Base-by-base conservation (phyloP, 2,113 vertebrate genomes). In the Cyprinodon brontotheroides region DNA sequence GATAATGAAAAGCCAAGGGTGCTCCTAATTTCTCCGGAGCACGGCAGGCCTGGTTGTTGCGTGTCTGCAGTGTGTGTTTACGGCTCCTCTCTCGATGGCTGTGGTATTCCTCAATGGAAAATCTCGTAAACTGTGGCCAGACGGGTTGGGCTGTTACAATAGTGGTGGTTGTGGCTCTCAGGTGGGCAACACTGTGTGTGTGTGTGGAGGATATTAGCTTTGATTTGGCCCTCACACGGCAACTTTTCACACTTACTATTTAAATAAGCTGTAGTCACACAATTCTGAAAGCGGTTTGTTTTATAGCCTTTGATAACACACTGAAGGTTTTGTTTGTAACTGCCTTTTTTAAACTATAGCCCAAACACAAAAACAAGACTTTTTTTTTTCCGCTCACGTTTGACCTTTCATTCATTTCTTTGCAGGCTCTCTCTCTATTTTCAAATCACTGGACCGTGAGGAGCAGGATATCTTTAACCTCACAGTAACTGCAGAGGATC, bases 401-500 rank as follows among this genome's bases (percentile, higher is more conserved):
- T 88, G 50, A 68, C 12, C 65, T 15, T 78, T 47, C 45, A 70
- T 80, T 87, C 75, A 63, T 88, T 61, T 84, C 60, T 65, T 53
- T 36, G 11, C 80, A 99, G 98, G 98, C 2, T 96, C 96, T 0
- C 93, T 99, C 48, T 96, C 97, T 61, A 94, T 98, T 11, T 94
- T 96, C 78, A 94, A 97, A 85, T 82, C 95, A 3, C 87, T 99
- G 79, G 95, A 99, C 89, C 95, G 97, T 2, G 98, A 99, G 85
- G 96, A 97, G 70, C 90, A 94, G 80, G 93, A 94, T 0, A 91
- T 95, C 85, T 97, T 97, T 82, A 93, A 97, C 79, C 94, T 99
- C 88, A 98, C 97, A 0, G 89, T 99, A 77, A 92, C 96, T 36
- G 96, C 96, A 2, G 90, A 88, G 0, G 98, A 99, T 81, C 97